Percentiles rank a stretch among this genome's conserved stretches.
phyloP scores from a whole-genome alignment of 2,888 invertebrate species.

The Diarsia brunnea region DNA sequence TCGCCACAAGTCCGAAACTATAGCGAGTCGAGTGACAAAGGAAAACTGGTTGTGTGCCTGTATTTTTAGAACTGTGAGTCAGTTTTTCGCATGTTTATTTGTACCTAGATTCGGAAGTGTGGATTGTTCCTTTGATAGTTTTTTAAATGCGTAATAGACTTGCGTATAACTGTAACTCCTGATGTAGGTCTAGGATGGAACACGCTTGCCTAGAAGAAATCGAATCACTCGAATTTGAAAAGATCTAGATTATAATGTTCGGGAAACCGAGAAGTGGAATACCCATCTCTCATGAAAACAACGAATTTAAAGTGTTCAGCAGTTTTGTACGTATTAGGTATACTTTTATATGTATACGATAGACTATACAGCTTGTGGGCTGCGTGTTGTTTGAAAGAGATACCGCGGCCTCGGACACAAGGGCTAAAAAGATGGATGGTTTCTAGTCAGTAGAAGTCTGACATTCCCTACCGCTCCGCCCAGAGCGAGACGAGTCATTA shows the following conservation, averaged over 20 bases:
- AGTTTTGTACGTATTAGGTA: no score
- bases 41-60: slow-evolving; percentile 12
- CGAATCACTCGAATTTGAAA: not conserved
- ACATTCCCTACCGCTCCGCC: no score
- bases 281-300: not conserved
- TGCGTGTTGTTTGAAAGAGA: no score
- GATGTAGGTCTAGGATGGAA: not conserved
- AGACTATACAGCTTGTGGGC: no score
- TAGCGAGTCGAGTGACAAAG: slow-evolving; percentile 10
- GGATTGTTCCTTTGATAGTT: not conserved
- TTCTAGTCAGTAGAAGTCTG: no score
- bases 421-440: no score
- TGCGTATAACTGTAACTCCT: not conserved
- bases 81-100: slow-evolving; percentile 16
- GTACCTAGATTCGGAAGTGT: slow-evolving; percentile 1
- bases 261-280: not conserved
- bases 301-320: not conserved
- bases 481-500: no score
- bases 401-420: no score
- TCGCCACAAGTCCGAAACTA: slow-evolving; percentile 10
- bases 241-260: not conserved
- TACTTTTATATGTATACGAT: no score
- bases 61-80: not conserved
- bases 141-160: not conserved
- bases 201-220: not conserved